Base-by-base conservation (phyloP, 2,113 vertebrate genomes). In the Burhinus oedicnemus region DNA sequence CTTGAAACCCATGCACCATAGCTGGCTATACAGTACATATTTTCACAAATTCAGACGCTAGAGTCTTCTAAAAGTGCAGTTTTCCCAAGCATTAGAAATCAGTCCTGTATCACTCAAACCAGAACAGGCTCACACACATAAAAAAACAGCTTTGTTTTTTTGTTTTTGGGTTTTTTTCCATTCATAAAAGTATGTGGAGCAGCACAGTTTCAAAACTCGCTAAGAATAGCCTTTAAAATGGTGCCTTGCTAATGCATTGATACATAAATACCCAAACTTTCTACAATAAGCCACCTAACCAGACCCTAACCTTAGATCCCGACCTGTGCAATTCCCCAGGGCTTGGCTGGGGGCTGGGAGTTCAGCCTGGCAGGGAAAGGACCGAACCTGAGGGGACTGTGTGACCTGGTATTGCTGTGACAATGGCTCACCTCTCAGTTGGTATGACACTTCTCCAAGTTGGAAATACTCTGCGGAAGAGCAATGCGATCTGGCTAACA, bases 401-500 rank as follows among this genome's bases (percentile, higher is more conserved):
- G 29, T 25, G 70, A 3, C 49, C 55, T 14, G 9, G 3, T 23
- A 2, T 15, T 3, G 23, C 19, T 0, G 2, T 20, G 44, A 40
- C 25, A 25, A 1, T 1, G 11, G 8, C 8, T 66, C 38, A 16
- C 23, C 22, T 34, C 21, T 10, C 25, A 4, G 62, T 8, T 2
- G 4, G 15, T 4, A 3, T 16, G 54, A n/a, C 1, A 1, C 16
- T 17, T 25, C 34, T 34, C 51, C 3, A 3, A 8, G 16, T 10
- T 3, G 4, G 44, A 12, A 27, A 55, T 2, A 7, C 27, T 29
- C 30, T 1, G 2, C 2, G 40, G n/a, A 45, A 52, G 17, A 17
- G 45, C 12, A 3, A 1, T 2, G 4, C 3, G 0, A 11, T 30
- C 60, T 11, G 26, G 29, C 10, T 8, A 2, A 21, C 5, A 2